phyloP scores from a whole-genome alignment of 2,113 vertebrate genomes.

The Proterorhinus semilunaris region DNA sequence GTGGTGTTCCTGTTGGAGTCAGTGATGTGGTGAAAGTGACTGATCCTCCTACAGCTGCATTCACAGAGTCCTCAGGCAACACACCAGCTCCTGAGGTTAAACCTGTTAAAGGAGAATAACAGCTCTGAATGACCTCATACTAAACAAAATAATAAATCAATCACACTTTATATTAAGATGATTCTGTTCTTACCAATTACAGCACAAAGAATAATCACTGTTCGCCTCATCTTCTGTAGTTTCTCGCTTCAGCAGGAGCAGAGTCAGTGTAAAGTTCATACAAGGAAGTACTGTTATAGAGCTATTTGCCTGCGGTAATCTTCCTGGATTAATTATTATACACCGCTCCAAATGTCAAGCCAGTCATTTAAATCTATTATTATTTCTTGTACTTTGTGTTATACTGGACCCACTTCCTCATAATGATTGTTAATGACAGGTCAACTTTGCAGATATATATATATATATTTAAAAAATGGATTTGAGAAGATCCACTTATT shows the following conservation, averaged over 20 bases:
- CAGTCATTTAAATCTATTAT: no score
- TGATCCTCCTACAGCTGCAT: not conserved
- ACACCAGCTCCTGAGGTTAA: slow-evolving; percentile 29
- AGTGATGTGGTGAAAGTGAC: not conserved
- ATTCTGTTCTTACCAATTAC: not conserved
- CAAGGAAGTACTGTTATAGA: not conserved
- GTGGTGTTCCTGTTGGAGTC: not conserved
- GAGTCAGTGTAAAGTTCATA: not conserved
- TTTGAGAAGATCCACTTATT: no score
- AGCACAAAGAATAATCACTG: not conserved
- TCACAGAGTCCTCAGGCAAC: not conserved
- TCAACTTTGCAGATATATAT: no score
- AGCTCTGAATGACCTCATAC: no score
- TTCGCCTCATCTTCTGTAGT: not conserved
- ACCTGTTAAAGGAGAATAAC: slow-evolving; percentile 25
- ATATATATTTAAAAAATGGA: no score
- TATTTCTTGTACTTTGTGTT: no score
- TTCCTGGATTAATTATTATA: not conserved
- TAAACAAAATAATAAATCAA: no score
- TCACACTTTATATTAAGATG: no score
- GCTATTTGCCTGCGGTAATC: not conserved
- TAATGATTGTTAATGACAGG: no score
- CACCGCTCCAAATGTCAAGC: not conserved
- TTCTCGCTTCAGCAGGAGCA: no score
- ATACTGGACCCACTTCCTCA: no score